Evolutionary conservation across 2,797 vertebrate species (phyloP), one percentile per base, ranked within the genome.

Genomic region (Cyprinella venusta): DNA sequence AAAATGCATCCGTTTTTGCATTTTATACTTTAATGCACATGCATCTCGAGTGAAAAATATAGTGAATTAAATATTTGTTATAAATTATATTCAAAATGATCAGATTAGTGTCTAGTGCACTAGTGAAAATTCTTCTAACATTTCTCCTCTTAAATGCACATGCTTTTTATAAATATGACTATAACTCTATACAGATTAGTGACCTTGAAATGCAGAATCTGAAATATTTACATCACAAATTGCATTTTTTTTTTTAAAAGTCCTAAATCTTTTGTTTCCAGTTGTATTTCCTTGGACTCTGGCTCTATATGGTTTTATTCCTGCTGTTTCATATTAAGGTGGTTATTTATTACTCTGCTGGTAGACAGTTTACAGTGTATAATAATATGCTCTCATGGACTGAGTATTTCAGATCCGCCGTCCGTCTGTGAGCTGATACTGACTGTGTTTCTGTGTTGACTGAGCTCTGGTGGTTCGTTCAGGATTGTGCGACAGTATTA

Each of bases 331-430:
- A 83, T 91, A 90, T 86, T 85, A 88, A 89, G 48, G 7, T 89
- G 84, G 87, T 87, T 85, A 88, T 92, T 90, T 91, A 70, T 87
- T 78, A 65, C 81, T 79, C 67, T 85, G 86, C 38, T 74, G 77
- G 69, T 84, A 87, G 85, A 90, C 87, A 78, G 89, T 83, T 90
- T 88, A 84, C 88, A 88, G 86, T 88, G 81, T 84, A 87, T 91
- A 94, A 93, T 92, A 82, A 92, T 85, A 90, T 33, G 76, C 54
- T 87, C 69, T 84, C 42, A 86, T 72, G 86, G 80, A 59, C 33
- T 50, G 75, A 88, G 74, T 50, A 33, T 59, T 72, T 59, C 63
- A 85, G 65, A 38, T 83, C 16, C 3, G 12, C 54, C 68, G 54
- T 63, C 52, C 67, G n/a, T 74, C n/a, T 52, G 69, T 64, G 26